These are phyloP conservation scores for Entelurus aequoreus DNA, from an alignment of 2,113 vertebrate species.

Conservation along the genomic window DNA sequence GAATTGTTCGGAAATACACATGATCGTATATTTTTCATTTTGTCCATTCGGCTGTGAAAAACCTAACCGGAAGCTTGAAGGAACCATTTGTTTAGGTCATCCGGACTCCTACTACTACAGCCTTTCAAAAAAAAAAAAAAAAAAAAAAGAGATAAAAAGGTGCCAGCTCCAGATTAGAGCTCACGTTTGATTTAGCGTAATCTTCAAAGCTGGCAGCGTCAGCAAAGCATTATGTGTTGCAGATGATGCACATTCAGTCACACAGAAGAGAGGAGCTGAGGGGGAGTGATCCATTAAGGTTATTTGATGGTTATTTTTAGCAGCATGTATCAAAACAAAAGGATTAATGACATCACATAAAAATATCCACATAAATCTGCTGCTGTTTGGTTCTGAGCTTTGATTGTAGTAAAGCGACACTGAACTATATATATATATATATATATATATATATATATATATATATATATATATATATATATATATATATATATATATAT, in stretches of 20 bases:
- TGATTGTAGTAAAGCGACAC: too few relatives aligned
- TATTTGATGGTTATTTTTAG: conserved; percentile 58
- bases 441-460: too few relatives aligned
- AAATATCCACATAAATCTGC: neutral
- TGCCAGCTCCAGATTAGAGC: conserved; percentile 39
- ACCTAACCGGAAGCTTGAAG: conserved; percentile 22
- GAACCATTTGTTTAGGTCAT: conserved; percentile 23
- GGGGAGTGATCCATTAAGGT: conserved; percentile 41
- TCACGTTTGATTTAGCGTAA: conserved; percentile 53
- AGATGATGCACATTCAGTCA: conserved; percentile 22
- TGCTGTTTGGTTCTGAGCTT: neutral
- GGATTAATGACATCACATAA: conserved; percentile 26
- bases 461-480: too few relatives aligned
- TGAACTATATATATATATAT: too few relatives aligned
- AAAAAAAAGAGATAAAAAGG: conserved; percentile 21
- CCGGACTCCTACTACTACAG: conserved; percentile 10
- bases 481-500: too few relatives aligned
- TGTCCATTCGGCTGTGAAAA: conserved; percentile 12
- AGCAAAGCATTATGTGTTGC: conserved; percentile 19
- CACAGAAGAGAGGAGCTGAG: conserved; percentile 2
- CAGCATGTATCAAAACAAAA: conserved; percentile 8
- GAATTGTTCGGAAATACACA: conserved; percentile 17
- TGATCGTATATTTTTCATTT: conserved; percentile 6
- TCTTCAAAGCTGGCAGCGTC: conserved; percentile 35
- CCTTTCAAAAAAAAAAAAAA: conserved; percentile 14